Evolutionary conservation across 1,140 invertebrate genomes (phyloP).

Genomic region (Rhizoglyphus robini): DNA sequence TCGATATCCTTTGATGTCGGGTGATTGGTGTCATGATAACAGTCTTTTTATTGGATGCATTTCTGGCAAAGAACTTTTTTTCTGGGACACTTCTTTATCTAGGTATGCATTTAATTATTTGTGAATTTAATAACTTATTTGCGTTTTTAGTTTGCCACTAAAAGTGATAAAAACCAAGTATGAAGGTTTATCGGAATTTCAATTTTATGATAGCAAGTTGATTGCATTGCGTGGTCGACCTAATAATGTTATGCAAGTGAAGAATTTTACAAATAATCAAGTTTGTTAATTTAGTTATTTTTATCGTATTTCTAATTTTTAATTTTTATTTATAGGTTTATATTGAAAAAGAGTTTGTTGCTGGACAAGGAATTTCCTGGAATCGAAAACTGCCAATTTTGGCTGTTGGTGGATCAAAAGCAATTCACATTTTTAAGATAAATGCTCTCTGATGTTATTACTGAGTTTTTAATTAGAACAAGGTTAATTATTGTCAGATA

Average conservation of each 20-base stretch:
- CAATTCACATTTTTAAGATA: constrained; percentile 6
- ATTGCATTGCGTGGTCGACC: constrained; percentile 32
- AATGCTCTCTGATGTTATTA: neutral
- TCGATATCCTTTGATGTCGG: constrained; percentile 45
- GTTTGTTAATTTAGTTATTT: constrained; percentile 18
- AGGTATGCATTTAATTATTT: constrained; percentile 28
- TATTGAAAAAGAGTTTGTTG: constrained; percentile 1
- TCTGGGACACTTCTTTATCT: constrained; percentile 34
- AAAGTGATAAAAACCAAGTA: constrained; percentile 31
- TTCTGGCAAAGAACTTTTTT: constrained; percentile 31
- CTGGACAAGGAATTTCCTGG: constrained; percentile 15
- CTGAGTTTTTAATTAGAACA: no score
- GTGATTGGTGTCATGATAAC: constrained; percentile 52
- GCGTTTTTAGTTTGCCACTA: constrained; percentile 29
- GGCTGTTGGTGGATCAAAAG: constrained; percentile 15
- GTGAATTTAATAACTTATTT: neutral
- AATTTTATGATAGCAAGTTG: constrained; percentile 31
- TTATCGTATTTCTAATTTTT: neutral
- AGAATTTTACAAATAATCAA: constrained; percentile 32
- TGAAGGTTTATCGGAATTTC: constrained; percentile 28
- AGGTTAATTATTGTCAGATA: no score
- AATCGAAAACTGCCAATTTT: constrained; percentile 15
- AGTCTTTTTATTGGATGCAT: constrained; percentile 42
- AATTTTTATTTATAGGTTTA: constrained; percentile 6
- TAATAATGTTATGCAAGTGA: constrained; percentile 32